Evolutionary conservation across 1,140 invertebrate species (phyloP), one percentile per base, ranked within the genome.

Genomic region (Atta texana): DNA sequence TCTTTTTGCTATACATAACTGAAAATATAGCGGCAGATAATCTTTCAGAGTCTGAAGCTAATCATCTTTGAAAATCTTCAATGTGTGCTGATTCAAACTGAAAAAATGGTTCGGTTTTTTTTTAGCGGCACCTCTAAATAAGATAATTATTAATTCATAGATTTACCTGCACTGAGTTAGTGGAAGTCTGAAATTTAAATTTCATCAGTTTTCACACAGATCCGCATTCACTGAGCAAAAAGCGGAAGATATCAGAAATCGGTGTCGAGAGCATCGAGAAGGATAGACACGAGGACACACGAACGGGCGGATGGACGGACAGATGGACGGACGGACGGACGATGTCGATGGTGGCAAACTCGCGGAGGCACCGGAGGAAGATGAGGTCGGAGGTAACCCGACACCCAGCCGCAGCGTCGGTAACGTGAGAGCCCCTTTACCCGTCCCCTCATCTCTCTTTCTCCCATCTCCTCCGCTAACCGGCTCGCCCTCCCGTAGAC

Each of bases 291-390:
- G 51, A 39, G 59, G 61, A 69, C 64, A 55, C 34, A 55, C 76
- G 64, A 44, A 68, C 34, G 34, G 31, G 64, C 86, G 71, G 84
- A 90, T 66, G 87, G 89, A 91, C 87, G 64, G 8, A 31, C 3
- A 4, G 5, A 21, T 10, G 87, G 89, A 92, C 88, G 88, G 86
- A 87, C 80, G 86, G 87, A 91, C 88, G 91, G 85, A 90, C 88
- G 92, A 92, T 89, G 89, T 92, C 91, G 91, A 92, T 94, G 92
- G 92, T 93, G 93, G 94, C 93, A 93, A 93, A 94, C 92, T 93
- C 92, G 91, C 93, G 90, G 92, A 93, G 93, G 93, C 91, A 93
- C 91, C 91, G 88, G 88, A 94, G 91, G 91, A 92, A 93, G 92
- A 94, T 93, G 92, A 93, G 91, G 92, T 93, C 91, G 92, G 90